Evolutionary conservation across 2,888 invertebrate genomes (phyloP).

Genomic region (Matsumyia berberina): DNA sequence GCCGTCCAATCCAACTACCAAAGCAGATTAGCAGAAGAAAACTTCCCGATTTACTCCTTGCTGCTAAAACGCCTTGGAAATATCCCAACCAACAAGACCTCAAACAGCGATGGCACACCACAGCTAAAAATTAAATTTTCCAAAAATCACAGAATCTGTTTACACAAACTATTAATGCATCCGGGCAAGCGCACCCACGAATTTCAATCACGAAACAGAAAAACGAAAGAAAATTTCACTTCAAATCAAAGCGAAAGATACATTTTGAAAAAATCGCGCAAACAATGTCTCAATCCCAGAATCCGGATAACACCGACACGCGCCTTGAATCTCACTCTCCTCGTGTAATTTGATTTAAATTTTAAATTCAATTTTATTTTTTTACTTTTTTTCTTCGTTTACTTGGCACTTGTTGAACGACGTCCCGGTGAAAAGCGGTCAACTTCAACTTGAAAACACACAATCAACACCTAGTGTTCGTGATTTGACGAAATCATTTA

Average conservation of each 20-base stretch:
- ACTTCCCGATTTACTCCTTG: no score
- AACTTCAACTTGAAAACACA: conserved; percentile 31
- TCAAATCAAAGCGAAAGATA: conserved; percentile 33
- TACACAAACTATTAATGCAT: conserved; percentile 45
- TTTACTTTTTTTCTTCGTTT: conserved; percentile 42
- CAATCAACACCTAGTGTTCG: conserved; percentile 55
- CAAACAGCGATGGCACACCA: conserved; percentile 10
- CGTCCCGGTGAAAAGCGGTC: conserved; percentile 52
- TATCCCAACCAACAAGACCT: no score
- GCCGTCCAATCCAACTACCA: no score
- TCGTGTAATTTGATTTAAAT: conserved; percentile 22
- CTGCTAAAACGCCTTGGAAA: no score
- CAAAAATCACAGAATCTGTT: conserved; percentile 26
- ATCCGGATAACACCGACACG: conserved; percentile 8
- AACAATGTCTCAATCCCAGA: conserved; percentile 42
- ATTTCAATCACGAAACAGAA: conserved; percentile 11
- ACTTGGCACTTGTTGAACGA: conserved; percentile 19
- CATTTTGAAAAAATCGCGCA: conserved; percentile 2
- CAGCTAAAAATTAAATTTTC: background rate
- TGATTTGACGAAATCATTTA: conserved; percentile 50
- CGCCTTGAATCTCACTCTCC: conserved; percentile 7
- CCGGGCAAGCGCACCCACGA: conserved; percentile 28
- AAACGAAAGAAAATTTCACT: conserved; percentile 37
- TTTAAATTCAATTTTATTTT: no score
- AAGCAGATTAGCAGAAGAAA: no score